A percentile compares a stretch with the other conserved stretches of the same genome.
These are phyloP conservation scores for Steinernema hermaphroditum DNA, from an alignment of 2,888 invertebrate species.

Conservation along the genomic window DNA sequence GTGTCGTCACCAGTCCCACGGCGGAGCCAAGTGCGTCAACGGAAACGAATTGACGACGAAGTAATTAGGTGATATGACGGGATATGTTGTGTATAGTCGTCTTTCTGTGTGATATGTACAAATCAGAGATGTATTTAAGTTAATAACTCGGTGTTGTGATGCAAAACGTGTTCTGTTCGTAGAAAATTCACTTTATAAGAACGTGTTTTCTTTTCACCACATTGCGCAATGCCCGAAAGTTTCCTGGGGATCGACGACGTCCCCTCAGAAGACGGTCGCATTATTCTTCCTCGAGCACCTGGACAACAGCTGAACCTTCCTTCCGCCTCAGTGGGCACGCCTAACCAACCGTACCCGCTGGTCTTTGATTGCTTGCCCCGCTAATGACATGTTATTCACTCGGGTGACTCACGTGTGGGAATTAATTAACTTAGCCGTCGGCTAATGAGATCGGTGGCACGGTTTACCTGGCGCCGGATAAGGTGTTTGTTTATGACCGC, in stretches of 20 bases:
- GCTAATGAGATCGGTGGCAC: no score
- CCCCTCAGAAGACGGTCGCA: no score
- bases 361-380: background rate
- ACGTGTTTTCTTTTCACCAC: background rate
- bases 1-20: background rate
- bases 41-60: background rate
- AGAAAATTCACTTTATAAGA: slow-evolving; percentile 5
- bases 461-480: no score
- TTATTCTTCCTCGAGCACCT: no score
- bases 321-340: no score
- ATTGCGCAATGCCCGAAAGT: no score
- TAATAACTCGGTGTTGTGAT: background rate
- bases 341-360: no score
- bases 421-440: no score
- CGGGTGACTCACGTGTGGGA: background rate
- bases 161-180: no score
- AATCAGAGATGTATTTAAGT: slow-evolving; percentile 18
- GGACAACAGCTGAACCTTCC: no score
- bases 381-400: background rate
- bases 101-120: slow-evolving; percentile 28
- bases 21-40: background rate
- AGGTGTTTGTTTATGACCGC: no score
- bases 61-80: background rate
- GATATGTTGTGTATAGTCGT: background rate
- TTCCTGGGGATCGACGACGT: no score